phyloP scores from a whole-genome alignment of 2,113 vertebrate genomes.

The Brienomyrus longianalis region DNA sequence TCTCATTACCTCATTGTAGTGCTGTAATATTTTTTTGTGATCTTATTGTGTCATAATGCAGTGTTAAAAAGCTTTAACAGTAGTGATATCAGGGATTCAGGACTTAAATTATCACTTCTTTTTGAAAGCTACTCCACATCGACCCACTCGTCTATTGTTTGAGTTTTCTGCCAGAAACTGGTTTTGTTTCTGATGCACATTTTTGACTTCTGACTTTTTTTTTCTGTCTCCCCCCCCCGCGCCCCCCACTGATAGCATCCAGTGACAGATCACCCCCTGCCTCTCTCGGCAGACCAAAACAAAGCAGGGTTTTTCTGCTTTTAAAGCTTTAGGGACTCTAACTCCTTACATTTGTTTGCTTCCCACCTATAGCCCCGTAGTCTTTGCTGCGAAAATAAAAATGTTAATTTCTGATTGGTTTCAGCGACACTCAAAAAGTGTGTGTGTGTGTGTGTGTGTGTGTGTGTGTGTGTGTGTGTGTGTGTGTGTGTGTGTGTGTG shows the following conservation, averaged over 20 bases:
- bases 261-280: background rate
- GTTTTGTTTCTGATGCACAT: background rate
- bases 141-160: background rate
- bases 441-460: too few species aligned
- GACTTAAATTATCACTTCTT: conserved; percentile 15
- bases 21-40: background rate
- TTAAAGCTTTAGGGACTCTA: conserved; percentile 47
- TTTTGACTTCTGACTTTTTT: background rate
- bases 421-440: background rate
- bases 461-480: too few species aligned
- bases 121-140: conserved; percentile 28
- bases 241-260: background rate
- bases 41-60: conserved; percentile 49
- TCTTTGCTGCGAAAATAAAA: conserved; percentile 4
- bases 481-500: too few species aligned
- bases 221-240: background rate
- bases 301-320: conserved; percentile 52
- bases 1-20: conserved; percentile 46
- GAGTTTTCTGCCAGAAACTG: background rate
- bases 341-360: background rate
- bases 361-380: background rate
- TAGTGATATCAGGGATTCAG: conserved; percentile 40
- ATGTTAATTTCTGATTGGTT: conserved; percentile 9
- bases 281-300: conserved; percentile 51
- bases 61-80: conserved; percentile 60